Percentiles rank a stretch among this genome's conserved stretches.
These are phyloP conservation scores for Morpho helenor DNA, from an alignment of 2,888 invertebrate species.

Conservation along the genomic window DNA sequence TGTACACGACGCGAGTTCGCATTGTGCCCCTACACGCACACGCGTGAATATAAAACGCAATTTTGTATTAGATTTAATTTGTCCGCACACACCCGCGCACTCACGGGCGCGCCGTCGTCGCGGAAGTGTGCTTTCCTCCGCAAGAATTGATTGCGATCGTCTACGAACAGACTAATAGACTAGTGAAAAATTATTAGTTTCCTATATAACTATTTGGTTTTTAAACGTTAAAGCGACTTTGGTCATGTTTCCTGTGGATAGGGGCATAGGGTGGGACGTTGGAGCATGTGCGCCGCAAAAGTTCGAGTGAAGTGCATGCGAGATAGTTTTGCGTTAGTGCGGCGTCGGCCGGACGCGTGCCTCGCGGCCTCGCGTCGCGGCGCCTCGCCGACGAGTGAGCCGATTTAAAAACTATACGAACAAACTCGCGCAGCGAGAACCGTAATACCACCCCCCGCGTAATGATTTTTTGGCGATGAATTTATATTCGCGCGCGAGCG, in stretches of 20 bases:
- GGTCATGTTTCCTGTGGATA: too few relatives aligned
- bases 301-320: slow-evolving; percentile 51
- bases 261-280: background rate
- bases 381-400: slow-evolving; percentile 71
- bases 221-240: too few relatives aligned
- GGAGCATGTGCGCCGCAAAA: slow-evolving; percentile 24
- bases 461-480: slow-evolving; percentile 93
- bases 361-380: slow-evolving; percentile 64
- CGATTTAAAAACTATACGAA: slow-evolving; percentile 78
- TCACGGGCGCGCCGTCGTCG: slow-evolving; percentile 43
- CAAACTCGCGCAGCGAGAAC: slow-evolving; percentile 74
- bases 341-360: slow-evolving; percentile 44
- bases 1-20: slow-evolving; percentile 65
- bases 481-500: slow-evolving; percentile 84
- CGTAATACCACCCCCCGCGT: slow-evolving; percentile 87
- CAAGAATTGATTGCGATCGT: slow-evolving; percentile 78
- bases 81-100: slow-evolving; percentile 44
- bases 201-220: too few relatives aligned
- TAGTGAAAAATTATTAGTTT: too few relatives aligned
- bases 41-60: slow-evolving; percentile 76
- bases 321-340: slow-evolving; percentile 40
- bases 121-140: slow-evolving; percentile 67
- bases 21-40: slow-evolving; percentile 72
- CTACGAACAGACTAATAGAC: slow-evolving; percentile 59
- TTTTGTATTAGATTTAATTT: slow-evolving; percentile 80